Base-by-base conservation (phyloP, 2,888 invertebrate genomes). In the Nemurella pictetii region DNA sequence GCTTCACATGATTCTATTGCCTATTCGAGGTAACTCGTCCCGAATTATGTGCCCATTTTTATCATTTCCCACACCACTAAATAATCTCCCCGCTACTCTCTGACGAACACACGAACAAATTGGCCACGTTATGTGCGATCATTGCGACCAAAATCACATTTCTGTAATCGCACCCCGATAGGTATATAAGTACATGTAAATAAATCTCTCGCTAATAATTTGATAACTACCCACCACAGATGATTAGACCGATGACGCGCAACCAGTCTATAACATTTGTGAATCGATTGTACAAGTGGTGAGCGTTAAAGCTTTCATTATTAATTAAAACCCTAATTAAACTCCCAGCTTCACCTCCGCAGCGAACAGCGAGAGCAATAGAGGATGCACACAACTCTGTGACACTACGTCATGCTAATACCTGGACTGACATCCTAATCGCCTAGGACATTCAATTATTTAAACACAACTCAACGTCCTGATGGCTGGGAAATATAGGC, bases 301-400 rank as follows among this genome's bases (percentile, higher is more conserved):
- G 85, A 83, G 83, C 85, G 84, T 74, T 85, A 85, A 85, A 86
- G 89, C 89, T 89, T 90, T 90, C 90, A 90, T 90, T 89, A 90
- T 90, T 90, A 90, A 90, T 90, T 90, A 90, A 89, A 88, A 88
- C 89, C 86, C 88, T 90, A 90, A 90, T 90, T 90, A 90, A 90
- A 90, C 90, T 90, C 90, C 55, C 88, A 89, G 82, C 82, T 82
- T 72, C 72, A 55, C 55, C 20, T 55, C 55, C 20, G 75, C 78
- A 29, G 29, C n/a, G 29, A 78, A 78, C 78, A 29, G 78, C 78
- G 28, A 27, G 15, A 26, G 12, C 29, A n/a, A 36, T n/a, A 80
- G 35, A n/a, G 32, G 30, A 55, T 12, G 55, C 15, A 26, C 0
- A 15, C 29, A 29, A 78, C 77, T 28, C 26, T 30, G 78, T 78